Conservation (phyloP, 2,888 invertebrate species). For the Pasiphila rectangulata region DNA sequence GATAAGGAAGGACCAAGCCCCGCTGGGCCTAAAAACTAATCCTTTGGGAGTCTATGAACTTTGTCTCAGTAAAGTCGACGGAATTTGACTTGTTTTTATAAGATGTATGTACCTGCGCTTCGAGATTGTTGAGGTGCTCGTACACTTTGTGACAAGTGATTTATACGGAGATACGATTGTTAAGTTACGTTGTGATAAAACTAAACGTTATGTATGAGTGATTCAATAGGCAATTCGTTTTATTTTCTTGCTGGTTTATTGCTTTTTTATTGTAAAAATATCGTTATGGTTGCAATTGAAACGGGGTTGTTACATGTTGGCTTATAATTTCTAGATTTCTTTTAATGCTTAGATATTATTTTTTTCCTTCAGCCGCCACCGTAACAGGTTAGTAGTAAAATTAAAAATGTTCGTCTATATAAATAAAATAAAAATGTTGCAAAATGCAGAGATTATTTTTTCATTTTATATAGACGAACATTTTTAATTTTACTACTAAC, state of each 20-base stretch:
- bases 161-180: slow-evolving; percentile 21
- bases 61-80: slow-evolving; percentile 53
- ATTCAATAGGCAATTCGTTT: slow-evolving; percentile 18
- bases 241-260: slow-evolving; percentile 8
- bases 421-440: too few relatives aligned
- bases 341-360: too few relatives aligned
- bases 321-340: too few relatives aligned
- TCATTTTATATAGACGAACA: too few relatives aligned
- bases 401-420: too few relatives aligned
- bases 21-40: slow-evolving; percentile 68
- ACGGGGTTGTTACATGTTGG: background rate
- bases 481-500: too few relatives aligned
- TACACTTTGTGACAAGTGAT: slow-evolving; percentile 26
- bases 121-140: slow-evolving; percentile 7
- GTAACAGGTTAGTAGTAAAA: too few relatives aligned
- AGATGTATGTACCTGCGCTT: slow-evolving; percentile 37
- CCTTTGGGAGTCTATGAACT: slow-evolving; percentile 67
- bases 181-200: slow-evolving; percentile 16
- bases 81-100: slow-evolving; percentile 46
- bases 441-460: too few relatives aligned
- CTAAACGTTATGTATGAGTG: slow-evolving; percentile 20
- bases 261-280: background rate
- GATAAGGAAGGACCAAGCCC: slow-evolving; percentile 68
- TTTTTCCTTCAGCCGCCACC: too few relatives aligned
- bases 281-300: background rate